These are phyloP conservation scores for Clunio marinus DNA, from an alignment of 2,888 invertebrate genomes.

Conservation along the genomic window DNA sequence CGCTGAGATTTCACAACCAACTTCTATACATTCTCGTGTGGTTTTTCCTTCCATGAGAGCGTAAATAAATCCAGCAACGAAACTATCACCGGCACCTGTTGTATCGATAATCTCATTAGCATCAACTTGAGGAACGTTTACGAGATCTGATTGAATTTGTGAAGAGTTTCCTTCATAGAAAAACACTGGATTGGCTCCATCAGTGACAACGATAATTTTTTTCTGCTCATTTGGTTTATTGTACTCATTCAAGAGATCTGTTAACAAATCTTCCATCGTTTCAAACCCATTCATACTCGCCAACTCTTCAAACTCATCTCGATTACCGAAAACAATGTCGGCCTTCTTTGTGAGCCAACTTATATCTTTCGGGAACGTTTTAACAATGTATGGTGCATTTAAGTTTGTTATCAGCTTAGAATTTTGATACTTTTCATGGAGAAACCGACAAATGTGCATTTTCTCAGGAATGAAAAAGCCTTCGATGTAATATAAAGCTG, in stretches of 20 bases:
- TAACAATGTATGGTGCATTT: constrained; percentile 55
- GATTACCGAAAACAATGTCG: constrained; percentile 57
- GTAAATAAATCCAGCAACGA: constrained; percentile 58
- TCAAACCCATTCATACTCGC: constrained; percentile 45
- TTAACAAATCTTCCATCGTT: constrained; percentile 42
- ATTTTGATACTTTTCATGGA: constrained; percentile 49
- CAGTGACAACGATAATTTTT: constrained; percentile 22
- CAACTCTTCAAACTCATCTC: constrained; percentile 54
- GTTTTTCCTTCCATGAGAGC: constrained; percentile 50
- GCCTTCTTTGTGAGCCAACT: constrained; percentile 51
- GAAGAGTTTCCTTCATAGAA: constrained; percentile 4
- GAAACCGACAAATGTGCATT: constrained; percentile 50
- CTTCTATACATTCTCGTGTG: constrained; percentile 51
- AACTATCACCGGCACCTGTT: constrained; percentile 60
- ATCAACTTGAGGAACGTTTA: constrained; percentile 49
- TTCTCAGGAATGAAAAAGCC: constrained; percentile 58
- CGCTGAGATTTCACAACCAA: constrained; percentile 51
- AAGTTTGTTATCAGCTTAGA: constrained; percentile 55
- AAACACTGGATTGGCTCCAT: constrained; percentile 38
- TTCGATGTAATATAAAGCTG: constrained; percentile 53
- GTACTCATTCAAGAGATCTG: constrained; percentile 41
- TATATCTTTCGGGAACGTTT: constrained; percentile 49
- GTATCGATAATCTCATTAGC: constrained; percentile 53
- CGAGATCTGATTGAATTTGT: not conserved
- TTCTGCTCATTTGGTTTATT: constrained; percentile 21